These are phyloP conservation scores for Taenioides sp. DNA, from an alignment of 2,797 vertebrate species.

Conservation along the genomic window DNA sequence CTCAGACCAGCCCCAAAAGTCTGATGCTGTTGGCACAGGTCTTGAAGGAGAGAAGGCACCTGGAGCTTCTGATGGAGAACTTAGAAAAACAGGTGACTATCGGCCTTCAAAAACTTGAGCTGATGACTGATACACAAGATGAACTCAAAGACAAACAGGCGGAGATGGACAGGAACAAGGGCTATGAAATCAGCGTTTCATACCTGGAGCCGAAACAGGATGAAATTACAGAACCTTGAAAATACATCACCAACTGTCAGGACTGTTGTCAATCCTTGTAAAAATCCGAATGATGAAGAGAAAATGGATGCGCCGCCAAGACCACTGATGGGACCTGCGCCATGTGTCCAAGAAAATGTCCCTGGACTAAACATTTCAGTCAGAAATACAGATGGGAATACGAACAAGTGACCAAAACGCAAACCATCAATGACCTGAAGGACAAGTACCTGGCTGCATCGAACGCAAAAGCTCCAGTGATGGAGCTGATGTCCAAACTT, in stretches of 20 bases:
- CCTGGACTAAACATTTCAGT: conserved; percentile 20
- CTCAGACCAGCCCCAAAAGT: not conserved
- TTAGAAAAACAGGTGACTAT: not conserved
- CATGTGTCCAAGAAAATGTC: conserved; percentile 30
- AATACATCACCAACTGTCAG: conserved; percentile 30
- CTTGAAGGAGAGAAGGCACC: not conserved
- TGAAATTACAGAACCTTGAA: not conserved
- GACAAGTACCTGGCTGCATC: not conserved
- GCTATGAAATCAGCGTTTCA: conserved; percentile 13
- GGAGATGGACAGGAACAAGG: too few relatives aligned
- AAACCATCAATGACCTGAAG: not conserved
- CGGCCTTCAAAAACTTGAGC: not conserved
- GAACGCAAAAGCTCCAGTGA: not conserved
- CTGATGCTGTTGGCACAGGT: not conserved
- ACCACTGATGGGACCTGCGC: not conserved
- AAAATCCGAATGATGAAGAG: conserved; percentile 2
- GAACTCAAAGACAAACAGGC: not conserved
- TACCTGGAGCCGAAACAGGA: fast-evolving
- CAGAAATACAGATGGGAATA: conserved; percentile 33
- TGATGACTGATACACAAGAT: not conserved
- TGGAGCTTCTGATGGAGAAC: not conserved
- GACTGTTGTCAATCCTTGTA: conserved; percentile 21
- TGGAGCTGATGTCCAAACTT: not conserved
- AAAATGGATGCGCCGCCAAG: not conserved
- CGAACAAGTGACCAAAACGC: conserved; percentile 8